These are phyloP conservation scores for Heliconius erato DNA, from an alignment of 2,888 invertebrate species.

Conservation along the genomic window DNA sequence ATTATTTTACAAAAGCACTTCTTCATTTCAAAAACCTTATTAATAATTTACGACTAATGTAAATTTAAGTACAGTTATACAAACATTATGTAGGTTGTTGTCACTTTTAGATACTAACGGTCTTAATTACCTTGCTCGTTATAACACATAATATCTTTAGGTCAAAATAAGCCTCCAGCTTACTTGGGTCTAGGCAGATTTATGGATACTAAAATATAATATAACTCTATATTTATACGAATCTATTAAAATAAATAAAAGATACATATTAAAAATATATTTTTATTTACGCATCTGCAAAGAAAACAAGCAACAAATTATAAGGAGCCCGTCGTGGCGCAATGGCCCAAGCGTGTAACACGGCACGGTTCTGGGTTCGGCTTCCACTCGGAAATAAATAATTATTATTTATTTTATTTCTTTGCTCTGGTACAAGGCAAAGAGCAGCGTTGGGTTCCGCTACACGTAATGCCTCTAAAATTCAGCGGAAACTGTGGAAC, in stretches of 20 bases:
- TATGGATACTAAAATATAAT: conserved; percentile 1
- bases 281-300: too few species aligned
- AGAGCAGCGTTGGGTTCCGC: too few species aligned
- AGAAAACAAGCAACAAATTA: too few species aligned
- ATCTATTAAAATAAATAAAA: background rate
- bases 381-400: too few species aligned
- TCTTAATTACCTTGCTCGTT: conserved; percentile 30
- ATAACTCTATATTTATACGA: background rate
- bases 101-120: conserved; percentile 23
- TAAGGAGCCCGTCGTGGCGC: too few species aligned
- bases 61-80: conserved; percentile 20
- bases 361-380: too few species aligned
- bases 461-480: too few species aligned
- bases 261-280: too few species aligned
- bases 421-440: too few species aligned
- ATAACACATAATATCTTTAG: conserved; percentile 21
- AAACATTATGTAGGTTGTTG: conserved; percentile 14
- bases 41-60: conserved; percentile 9
- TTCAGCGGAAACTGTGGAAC: too few species aligned
- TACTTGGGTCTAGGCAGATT: conserved; percentile 14
- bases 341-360: too few species aligned
- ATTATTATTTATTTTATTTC: too few species aligned
- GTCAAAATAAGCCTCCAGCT: conserved; percentile 21
- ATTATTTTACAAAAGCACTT: background rate
- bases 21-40: background rate